Conservation (phyloP, 2,113 vertebrate species). For the Tetrax tetrax region DNA sequence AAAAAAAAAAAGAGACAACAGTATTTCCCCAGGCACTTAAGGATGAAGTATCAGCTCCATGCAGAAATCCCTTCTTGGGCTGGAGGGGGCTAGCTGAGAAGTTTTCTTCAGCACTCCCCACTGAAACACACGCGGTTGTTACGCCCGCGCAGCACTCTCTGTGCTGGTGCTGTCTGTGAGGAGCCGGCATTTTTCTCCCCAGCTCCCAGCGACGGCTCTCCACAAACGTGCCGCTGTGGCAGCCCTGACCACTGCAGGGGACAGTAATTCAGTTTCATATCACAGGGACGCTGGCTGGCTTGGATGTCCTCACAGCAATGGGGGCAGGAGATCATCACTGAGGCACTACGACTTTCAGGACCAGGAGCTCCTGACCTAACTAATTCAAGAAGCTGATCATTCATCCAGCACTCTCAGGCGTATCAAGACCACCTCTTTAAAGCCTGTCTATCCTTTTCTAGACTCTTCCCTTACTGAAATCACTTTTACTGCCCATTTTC, state of each 20-base stretch:
- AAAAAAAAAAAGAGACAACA: fast-evolving
- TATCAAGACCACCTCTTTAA: not conserved
- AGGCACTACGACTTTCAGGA: not conserved
- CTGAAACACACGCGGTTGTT: not conserved
- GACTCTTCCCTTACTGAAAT: not conserved
- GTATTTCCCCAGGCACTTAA: not conserved
- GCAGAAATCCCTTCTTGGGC: not conserved
- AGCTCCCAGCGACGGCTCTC: not conserved
- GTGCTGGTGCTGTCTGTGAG: not conserved
- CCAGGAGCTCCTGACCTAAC: not conserved
- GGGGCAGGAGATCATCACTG: not conserved
- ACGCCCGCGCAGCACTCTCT: not conserved
- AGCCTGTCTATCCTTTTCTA: not conserved
- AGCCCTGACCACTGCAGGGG: not conserved
- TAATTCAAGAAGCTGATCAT: not conserved
- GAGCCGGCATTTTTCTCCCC: not conserved
- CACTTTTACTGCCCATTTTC: not conserved
- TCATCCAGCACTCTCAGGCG: not conserved
- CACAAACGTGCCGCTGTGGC: not conserved
- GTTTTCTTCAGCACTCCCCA: not conserved
- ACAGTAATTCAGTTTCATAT: not conserved
- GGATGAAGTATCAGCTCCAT: not conserved
- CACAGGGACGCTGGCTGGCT: not conserved
- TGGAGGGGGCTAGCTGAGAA: not conserved
- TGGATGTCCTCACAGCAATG: not conserved